Base-by-base conservation (phyloP, 2,888 invertebrate genomes). In the Macaria liturata region DNA sequence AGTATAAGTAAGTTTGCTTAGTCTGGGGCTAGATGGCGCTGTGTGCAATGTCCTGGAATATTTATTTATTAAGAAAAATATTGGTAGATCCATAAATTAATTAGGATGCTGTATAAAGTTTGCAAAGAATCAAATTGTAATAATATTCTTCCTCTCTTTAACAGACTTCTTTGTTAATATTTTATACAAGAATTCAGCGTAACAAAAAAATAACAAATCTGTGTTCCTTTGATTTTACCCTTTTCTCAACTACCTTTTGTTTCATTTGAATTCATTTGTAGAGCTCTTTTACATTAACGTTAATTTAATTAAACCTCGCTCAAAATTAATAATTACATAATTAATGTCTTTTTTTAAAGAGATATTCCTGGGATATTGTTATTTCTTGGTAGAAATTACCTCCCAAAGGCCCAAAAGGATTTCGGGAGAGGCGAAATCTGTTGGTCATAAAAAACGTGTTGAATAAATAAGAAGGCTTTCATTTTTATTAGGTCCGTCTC, bases 271-370 rank as follows among this genome's bases (percentile, higher is more conserved):
- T 53, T 57, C 62, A 64, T 52, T 58, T 48, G 48, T 64, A 54
- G 57, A 50, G 57, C 54, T 51, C 55, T 54, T 46, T 61, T 62
- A 59, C 59, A 59, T 59, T 56, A 46, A 55, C 62, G 64, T 62
- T 64, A 67, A 67, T 64, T 61, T 45, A 54, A 61, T 67, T 62
- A 64, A 61, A 61, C 64, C 64, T 58, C 50, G 51, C 58, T 59
- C 56, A 43, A 56, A 61, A 62, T 61, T 62, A 62, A 64, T 61
- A 58, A 64, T 67, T 64, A 62, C 58, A 65, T 65, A 64, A 65
- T 64, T 62, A 54, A 64, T 59, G 62, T 61, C 59, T 59, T 59
- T 59, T 65, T 63, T 64, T 59, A 57, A 62, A 61, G 59, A 56
- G 57, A 53, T 57, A 53, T 60, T 62, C 53, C 44, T 45, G 46